phyloP scores from a whole-genome alignment of 2,888 invertebrate species.

The Camptogramma bilineatum region DNA sequence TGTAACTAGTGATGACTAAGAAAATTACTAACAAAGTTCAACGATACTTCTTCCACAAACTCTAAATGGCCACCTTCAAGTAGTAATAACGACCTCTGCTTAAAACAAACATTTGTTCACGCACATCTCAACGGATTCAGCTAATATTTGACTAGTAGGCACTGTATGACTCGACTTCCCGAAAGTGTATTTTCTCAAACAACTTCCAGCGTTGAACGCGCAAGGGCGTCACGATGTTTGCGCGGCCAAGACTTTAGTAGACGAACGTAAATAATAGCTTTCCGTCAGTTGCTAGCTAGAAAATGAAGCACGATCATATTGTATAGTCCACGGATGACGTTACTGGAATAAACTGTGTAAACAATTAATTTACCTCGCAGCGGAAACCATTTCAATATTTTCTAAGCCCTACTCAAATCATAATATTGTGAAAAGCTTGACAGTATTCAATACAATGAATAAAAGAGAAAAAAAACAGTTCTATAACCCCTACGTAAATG shows the following conservation, averaged over 20 bases:
- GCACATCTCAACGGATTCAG: conserved; percentile 78
- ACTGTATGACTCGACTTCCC: conserved; percentile 69
- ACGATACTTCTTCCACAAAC: conserved; percentile 29
- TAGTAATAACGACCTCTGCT: conserved; percentile 74
- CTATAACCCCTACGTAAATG: conserved; percentile 40
- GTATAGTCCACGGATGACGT: background rate
- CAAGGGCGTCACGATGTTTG: conserved; percentile 73
- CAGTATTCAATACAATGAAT: conserved; percentile 20
- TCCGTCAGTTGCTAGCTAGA: conserved; percentile 46
- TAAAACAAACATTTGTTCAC: conserved; percentile 76
- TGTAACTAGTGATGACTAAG: conserved; percentile 49
- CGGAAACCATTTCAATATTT: background rate
- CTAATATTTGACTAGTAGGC: conserved; percentile 76
- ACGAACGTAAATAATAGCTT: conserved; percentile 57
- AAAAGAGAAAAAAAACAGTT: conserved; percentile 47
- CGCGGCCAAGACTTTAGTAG: conserved; percentile 59
- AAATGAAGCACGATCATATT: conserved; percentile 35
- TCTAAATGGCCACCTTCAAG: conserved; percentile 56
- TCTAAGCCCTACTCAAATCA: conserved; percentile 6
- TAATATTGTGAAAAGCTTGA: conserved; percentile 30
- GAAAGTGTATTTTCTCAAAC: conserved; percentile 81
- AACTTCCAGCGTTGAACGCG: conserved; percentile 75
- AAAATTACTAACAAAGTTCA: conserved; percentile 44
- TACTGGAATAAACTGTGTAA: background rate
- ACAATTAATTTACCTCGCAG: background rate